Evolutionary conservation across 2,888 invertebrate genomes (phyloP).

Genomic region (Yponomeuta cagnagella): DNA sequence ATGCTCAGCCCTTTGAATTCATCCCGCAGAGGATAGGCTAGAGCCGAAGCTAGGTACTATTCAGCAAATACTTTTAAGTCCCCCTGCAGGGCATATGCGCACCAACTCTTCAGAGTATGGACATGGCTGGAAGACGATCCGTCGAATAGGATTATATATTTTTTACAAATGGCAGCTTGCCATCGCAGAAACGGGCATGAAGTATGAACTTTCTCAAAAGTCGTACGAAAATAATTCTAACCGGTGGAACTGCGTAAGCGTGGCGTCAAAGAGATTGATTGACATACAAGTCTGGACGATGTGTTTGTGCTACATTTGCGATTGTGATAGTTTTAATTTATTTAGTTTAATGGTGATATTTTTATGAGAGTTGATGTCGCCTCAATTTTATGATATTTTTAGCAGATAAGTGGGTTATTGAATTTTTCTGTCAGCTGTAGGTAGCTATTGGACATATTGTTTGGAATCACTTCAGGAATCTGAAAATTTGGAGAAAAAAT

Average conservation of each 20-base stretch:
- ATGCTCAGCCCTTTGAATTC: slow-evolving; percentile 50
- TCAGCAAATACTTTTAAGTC: slow-evolving; percentile 1
- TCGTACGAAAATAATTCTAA: slow-evolving; percentile 56
- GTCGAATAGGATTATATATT: slow-evolving; percentile 22
- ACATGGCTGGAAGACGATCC: slow-evolving; percentile 22
- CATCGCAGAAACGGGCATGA: slow-evolving; percentile 48
- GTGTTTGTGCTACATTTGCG: not conserved
- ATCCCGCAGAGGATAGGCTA: slow-evolving; percentile 64
- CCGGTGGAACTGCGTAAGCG: not conserved
- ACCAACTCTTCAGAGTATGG: slow-evolving; percentile 16
- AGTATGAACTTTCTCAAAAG: slow-evolving; percentile 38
- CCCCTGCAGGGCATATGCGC: not conserved
- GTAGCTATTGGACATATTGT: too few species aligned
- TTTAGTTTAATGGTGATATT: not conserved
- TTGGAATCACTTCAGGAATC: too few species aligned
- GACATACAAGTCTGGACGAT: not conserved
- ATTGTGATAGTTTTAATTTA: not conserved
- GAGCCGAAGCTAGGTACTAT: slow-evolving; percentile 21
- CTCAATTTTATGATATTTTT: not conserved
- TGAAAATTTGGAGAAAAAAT: too few species aligned
- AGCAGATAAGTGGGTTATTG: not conserved
- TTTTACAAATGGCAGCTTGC: slow-evolving; percentile 60
- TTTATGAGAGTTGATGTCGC: not conserved
- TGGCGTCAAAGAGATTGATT: slow-evolving; percentile 4
- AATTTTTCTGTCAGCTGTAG: too few species aligned